Base-by-base conservation (phyloP, 1,140 invertebrate genomes). In the Homalodisca vitripennis region DNA sequence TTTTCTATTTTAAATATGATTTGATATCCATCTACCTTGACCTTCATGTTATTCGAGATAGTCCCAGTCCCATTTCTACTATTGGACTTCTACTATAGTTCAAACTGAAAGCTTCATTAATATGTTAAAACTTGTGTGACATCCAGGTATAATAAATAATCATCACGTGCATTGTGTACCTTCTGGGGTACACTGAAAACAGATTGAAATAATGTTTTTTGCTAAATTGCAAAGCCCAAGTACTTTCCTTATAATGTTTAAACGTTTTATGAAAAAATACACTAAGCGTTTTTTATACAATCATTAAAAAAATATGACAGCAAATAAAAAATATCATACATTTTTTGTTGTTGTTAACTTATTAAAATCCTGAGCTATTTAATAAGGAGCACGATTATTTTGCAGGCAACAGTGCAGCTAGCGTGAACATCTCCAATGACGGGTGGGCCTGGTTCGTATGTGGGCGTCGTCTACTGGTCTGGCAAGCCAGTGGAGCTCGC, bases 391-490 rank as follows among this genome's bases (percentile, higher is more conserved):
- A 22, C 57, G 10, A 10, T 22, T 27, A 6, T 26, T 27, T 78
- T 79, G 31, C 71, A 87, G 88, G 83, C 68, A 84, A 82, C 73
- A 83, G 81, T 31, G 80, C 83, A 68, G 84, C 90, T 1, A 89
- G 86, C 66, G 87, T 88, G 0, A 85, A 82, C 71, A 79, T 91
- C 31, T 83, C 85, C 62, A 74, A 80, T 64, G 81, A 85, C 76
- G 90, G 90, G 1, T 93, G 90, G 90, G 90, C 89, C 24, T 94
- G 94, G 94, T 82, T 96, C 41, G 94, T 98, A 0, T 89, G 88
- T 76, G 93, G 92, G 0, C 84, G 94, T 3, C 86, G 91, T 68
- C 79, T 97, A 1, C 84, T 97, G 24, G 87, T 95, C 22, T 98
- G 96, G 96, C 89, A 91, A 76, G 69, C 77, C 76, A 75, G 79